These are phyloP conservation scores for Cheilosia scutellata DNA, from an alignment of 2,888 invertebrate genomes.

Conservation along the genomic window DNA sequence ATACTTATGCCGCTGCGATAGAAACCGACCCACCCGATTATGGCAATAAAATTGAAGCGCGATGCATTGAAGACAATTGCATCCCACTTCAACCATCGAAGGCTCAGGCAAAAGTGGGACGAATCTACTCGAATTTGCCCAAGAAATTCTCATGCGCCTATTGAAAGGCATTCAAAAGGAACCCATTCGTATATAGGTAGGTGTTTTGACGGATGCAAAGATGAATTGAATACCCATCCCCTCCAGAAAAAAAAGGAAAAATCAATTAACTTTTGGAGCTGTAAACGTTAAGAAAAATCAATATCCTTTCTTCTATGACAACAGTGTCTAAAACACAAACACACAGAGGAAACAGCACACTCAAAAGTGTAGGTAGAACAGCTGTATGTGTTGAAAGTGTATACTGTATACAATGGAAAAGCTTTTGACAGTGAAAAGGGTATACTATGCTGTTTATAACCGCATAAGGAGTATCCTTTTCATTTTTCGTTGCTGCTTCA, in stretches of 20 bases:
- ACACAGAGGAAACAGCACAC: constrained; percentile 46
- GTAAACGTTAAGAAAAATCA: constrained; percentile 64
- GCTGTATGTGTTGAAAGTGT: constrained; percentile 39
- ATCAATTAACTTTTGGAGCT: constrained; percentile 61
- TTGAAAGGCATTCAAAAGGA: constrained; percentile 37
- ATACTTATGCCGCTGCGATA: background rate
- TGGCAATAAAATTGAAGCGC: constrained; percentile 36
- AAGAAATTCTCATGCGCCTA: constrained; percentile 49
- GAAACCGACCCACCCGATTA: constrained; percentile 9
- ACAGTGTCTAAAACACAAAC: constrained; percentile 49
- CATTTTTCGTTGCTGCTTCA: background rate
- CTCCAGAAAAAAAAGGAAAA: constrained; percentile 30
- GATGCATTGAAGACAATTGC: constrained; percentile 33
- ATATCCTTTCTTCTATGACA: constrained; percentile 69
- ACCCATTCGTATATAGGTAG: constrained; percentile 21
- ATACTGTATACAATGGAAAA: constrained; percentile 44
- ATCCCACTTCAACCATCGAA: constrained; percentile 38
- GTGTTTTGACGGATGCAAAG: constrained; percentile 39
- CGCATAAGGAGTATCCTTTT: constrained; percentile 32
- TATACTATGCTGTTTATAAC: constrained; percentile 7
- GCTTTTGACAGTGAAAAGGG: constrained; percentile 42
- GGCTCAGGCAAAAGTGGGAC: constrained; percentile 35
- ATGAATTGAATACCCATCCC: constrained; percentile 8
- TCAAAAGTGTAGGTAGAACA: constrained; percentile 12
- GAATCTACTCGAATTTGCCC: constrained; percentile 35